Conservation (phyloP, 1,140 invertebrate species). For the Cyrtorhinus lividipennis region DNA sequence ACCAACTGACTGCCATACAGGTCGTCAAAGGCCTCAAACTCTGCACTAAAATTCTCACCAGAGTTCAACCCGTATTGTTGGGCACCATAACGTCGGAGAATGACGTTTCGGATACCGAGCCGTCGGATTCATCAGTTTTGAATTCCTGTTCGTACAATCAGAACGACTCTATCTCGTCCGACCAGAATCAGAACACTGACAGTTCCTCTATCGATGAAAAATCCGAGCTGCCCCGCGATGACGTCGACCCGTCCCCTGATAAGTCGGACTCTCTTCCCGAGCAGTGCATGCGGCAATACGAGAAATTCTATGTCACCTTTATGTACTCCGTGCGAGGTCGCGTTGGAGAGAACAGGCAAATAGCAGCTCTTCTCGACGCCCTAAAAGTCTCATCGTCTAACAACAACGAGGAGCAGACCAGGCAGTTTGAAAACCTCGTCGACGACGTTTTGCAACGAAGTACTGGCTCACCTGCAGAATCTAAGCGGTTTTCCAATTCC, state of each 20-base stretch:
- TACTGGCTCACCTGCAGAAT: neutral
- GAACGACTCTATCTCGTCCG: neutral
- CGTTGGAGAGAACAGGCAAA: slow-evolving; percentile 25
- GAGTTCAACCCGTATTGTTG: slow-evolving; percentile 46
- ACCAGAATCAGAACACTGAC: slow-evolving; percentile 9
- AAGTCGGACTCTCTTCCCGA: slow-evolving; percentile 20
- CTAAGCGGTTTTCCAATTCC: neutral
- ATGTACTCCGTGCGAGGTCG: slow-evolving; percentile 25
- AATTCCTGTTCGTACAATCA: neutral
- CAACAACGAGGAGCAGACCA: slow-evolving; percentile 24
- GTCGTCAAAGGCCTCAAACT: slow-evolving; percentile 47
- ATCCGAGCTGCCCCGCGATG: neutral
- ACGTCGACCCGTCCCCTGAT: neutral
- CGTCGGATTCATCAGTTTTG: neutral
- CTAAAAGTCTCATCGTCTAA: slow-evolving; percentile 25
- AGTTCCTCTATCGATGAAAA: slow-evolving; percentile 14
- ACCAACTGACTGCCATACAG: slow-evolving; percentile 43
- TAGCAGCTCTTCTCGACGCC: slow-evolving; percentile 25
- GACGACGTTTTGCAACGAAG: slow-evolving; percentile 18
- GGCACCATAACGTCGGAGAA: slow-evolving; percentile 12
- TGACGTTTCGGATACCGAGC: neutral
- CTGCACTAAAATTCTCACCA: slow-evolving; percentile 59
- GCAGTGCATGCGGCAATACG: slow-evolving; percentile 26
- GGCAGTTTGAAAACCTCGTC: slow-evolving; percentile 27
- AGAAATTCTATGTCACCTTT: slow-evolving; percentile 27